phyloP scores from a whole-genome alignment of 2,888 invertebrate genomes.

The Callinectes sapidus region DNA sequence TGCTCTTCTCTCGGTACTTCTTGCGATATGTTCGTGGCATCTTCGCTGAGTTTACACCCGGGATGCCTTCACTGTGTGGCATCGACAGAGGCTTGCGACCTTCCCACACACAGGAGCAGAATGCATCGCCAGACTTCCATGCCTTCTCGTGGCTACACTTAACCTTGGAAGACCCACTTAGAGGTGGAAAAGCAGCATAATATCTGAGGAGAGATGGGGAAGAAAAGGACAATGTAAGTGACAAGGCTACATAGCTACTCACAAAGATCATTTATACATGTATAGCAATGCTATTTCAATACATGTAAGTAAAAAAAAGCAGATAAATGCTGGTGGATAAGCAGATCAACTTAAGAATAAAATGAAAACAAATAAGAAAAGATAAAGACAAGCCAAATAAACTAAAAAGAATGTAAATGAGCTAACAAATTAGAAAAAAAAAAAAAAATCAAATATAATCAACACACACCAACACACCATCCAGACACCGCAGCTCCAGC shows the following conservation, averaged over 20 bases:
- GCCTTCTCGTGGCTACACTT: constrained; percentile 52
- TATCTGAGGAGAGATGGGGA: constrained; percentile 74
- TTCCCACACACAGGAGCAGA: constrained; percentile 65
- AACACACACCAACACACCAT: background rate
- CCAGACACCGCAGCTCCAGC: background rate
- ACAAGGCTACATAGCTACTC: background rate
- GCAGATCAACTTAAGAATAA: background rate
- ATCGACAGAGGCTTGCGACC: constrained; percentile 41
- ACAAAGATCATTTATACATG: background rate
- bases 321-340: too few relatives aligned
- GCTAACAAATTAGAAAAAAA: background rate
- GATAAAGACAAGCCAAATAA: background rate
- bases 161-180: constrained; percentile 73
- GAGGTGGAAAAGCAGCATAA: constrained; percentile 77
- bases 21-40: constrained; percentile 62
- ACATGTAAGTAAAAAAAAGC: too few relatives aligned
- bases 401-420: background rate
- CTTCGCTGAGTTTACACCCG: constrained; percentile 36
- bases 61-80: constrained; percentile 40
- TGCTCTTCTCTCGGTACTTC: constrained; percentile 62
- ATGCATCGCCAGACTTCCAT: constrained; percentile 59
- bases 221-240: background rate
- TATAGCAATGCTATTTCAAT: too few relatives aligned
- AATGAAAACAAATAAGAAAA: background rate
- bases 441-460: background rate